phyloP scores from a whole-genome alignment of 2,888 invertebrate genomes.

The Himalopsyche kuldschensis region DNA sequence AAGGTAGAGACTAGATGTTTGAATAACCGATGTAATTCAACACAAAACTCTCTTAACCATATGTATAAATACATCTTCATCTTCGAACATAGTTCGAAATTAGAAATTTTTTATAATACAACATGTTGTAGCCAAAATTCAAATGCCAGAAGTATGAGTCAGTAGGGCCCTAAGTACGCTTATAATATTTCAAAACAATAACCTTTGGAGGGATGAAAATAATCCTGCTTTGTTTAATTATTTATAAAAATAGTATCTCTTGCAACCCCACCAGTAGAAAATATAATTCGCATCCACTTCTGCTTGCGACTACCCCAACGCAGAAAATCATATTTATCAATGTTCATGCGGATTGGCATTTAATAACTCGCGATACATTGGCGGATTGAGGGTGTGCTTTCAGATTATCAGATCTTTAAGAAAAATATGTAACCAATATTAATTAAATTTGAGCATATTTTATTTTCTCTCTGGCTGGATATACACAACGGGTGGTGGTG shows the following conservation, averaged over 20 bases:
- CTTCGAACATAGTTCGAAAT: too few relatives aligned
- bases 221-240: background rate
- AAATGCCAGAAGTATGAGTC: background rate
- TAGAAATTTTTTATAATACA: too few relatives aligned
- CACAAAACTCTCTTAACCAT: too few relatives aligned
- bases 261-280: background rate
- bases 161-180: background rate
- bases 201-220: background rate
- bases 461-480: too few relatives aligned
- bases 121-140: background rate
- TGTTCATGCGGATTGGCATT: conserved; percentile 37
- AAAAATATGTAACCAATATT: too few relatives aligned
- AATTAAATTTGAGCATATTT: too few relatives aligned
- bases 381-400: background rate
- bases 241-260: background rate
- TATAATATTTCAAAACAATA: background rate
- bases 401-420: too few relatives aligned
- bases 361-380: conserved; percentile 9
- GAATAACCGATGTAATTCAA: too few relatives aligned
- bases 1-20: too few relatives aligned
- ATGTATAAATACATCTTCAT: too few relatives aligned
- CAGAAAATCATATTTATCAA: conserved; percentile 38
- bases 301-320: background rate
- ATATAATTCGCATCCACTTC: background rate
- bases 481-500: too few relatives aligned